phyloP scores from a whole-genome alignment of 2,113 vertebrate genomes.

The Bombycilla garrulus region DNA sequence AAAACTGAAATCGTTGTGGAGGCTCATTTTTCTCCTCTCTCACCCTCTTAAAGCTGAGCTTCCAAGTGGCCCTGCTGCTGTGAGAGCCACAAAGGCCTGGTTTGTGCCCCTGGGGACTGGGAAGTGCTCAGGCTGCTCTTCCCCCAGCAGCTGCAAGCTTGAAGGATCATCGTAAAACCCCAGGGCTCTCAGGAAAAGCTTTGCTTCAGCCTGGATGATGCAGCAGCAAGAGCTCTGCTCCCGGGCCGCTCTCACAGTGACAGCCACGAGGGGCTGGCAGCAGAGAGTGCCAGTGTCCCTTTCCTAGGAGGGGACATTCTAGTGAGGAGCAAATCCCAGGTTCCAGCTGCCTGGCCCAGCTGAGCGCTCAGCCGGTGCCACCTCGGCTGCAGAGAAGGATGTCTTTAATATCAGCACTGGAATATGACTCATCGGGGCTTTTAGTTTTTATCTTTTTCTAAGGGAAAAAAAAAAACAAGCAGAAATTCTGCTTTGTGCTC shows the following conservation, averaged over 20 bases:
- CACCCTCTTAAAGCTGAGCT: not conserved
- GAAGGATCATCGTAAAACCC: not conserved
- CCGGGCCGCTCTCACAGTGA: not conserved
- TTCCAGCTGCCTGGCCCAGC: not conserved
- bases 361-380: not conserved
- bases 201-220: not conserved
- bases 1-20: fast-evolving
- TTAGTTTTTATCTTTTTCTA: not conserved
- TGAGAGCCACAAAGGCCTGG: not conserved
- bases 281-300: not conserved
- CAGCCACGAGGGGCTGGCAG: not conserved
- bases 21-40: not conserved
- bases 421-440: not conserved
- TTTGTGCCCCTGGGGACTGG: not conserved
- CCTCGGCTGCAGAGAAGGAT: not conserved
- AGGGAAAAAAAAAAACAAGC: not conserved
- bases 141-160: not conserved
- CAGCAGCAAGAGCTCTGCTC: not conserved
- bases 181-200: not conserved
- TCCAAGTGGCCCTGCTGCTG: not conserved
- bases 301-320: not conserved
- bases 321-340: not conserved
- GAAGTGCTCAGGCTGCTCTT: not conserved
- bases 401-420: not conserved
- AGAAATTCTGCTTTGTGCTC: not conserved